These are phyloP conservation scores for Cranoglanis bouderius DNA, from an alignment of 2,113 vertebrate genomes.

Conservation along the genomic window DNA sequence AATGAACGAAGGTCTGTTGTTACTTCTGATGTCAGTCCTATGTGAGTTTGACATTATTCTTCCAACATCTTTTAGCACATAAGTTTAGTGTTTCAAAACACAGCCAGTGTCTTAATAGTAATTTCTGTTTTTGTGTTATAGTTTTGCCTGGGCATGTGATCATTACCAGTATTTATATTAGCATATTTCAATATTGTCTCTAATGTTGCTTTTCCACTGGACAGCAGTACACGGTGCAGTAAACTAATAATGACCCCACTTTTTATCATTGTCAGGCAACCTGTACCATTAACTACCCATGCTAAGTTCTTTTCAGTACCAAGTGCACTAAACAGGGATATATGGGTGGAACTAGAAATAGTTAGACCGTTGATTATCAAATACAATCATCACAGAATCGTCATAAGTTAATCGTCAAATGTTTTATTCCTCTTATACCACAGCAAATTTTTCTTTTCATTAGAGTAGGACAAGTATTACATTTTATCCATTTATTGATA, in stretches of 20 bases:
- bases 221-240: not conserved
- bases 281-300: not conserved
- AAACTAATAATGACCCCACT: not conserved
- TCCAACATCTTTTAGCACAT: not conserved
- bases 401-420: not conserved
- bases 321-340: not conserved
- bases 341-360: not conserved
- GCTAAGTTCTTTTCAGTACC: not conserved
- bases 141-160: constrained; percentile 55
- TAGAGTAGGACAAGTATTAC: not conserved
- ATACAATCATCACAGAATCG: not conserved
- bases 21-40: constrained; percentile 56
- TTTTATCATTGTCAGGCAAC: not conserved
- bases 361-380: not conserved
- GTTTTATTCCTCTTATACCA: not conserved
- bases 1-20: constrained; percentile 55
- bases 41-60: constrained; percentile 63
- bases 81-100: not conserved
- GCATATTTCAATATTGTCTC: not conserved
- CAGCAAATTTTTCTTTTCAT: not conserved
- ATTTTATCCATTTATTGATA: not conserved
- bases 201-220: not conserved
- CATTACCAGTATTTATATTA: constrained; percentile 53
- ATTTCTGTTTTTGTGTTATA: constrained; percentile 54
- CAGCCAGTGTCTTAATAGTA: not conserved